Percentiles rank a stretch among this genome's conserved stretches.
Conservation (phyloP, 1,140 invertebrate species). For the Monomorium pharaonis region DNA sequence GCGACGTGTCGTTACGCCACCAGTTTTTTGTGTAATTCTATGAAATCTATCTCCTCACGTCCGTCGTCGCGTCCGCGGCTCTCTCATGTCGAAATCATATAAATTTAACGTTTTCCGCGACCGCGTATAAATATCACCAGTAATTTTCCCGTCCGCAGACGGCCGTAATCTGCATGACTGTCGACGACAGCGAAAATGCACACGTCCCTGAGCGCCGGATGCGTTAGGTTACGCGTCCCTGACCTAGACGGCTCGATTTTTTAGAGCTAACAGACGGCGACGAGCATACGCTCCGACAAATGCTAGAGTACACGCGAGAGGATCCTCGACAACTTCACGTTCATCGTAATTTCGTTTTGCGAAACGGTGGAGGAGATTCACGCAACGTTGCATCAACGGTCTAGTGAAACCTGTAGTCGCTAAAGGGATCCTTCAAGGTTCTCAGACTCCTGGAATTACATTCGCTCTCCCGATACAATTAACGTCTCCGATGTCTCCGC, state of each 20-base stretch:
- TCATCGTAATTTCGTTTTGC: not conserved
- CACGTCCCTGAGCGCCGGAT: slow-evolving; percentile 55
- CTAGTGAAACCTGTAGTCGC: not conserved
- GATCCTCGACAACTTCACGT: not conserved
- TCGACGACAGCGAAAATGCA: slow-evolving; percentile 35
- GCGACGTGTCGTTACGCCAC: slow-evolving; percentile 30
- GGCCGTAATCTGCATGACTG: slow-evolving; percentile 42
- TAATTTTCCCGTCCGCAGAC: slow-evolving; percentile 59
- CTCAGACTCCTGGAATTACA: not conserved
- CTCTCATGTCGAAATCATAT: slow-evolving; percentile 40
- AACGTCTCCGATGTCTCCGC: not conserved
- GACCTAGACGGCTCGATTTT: slow-evolving; percentile 66
- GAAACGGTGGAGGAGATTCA: not conserved
- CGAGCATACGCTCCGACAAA: not conserved
- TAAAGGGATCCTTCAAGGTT: not conserved
- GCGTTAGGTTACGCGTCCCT: slow-evolving; percentile 73
- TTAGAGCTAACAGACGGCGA: not conserved
- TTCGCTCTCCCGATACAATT: not conserved
- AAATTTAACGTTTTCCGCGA: slow-evolving; percentile 63
- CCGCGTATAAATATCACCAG: slow-evolving; percentile 30
- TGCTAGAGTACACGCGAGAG: not conserved
- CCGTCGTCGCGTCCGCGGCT: not conserved
- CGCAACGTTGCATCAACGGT: not conserved
- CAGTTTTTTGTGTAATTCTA: slow-evolving; percentile 41
- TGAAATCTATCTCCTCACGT: slow-evolving; percentile 30